These are phyloP conservation scores for Plagodis dolabraria DNA, from an alignment of 2,888 invertebrate species.

Conservation along the genomic window DNA sequence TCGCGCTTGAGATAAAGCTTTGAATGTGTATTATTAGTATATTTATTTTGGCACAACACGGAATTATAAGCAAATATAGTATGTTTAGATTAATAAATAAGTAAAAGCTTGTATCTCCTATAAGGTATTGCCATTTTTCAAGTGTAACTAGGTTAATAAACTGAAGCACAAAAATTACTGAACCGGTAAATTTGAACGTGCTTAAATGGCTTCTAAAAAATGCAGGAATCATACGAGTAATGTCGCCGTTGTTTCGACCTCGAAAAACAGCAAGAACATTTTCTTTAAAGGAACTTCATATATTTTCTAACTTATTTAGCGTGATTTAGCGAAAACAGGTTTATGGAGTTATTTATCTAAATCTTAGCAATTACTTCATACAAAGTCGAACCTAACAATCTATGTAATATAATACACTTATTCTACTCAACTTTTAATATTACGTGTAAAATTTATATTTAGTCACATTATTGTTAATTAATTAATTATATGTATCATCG, in stretches of 20 bases:
- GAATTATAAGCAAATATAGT: constrained; percentile 61
- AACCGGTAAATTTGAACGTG: constrained; percentile 51
- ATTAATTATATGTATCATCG: constrained; percentile 82
- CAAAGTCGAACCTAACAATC: constrained; percentile 78
- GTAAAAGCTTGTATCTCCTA: constrained; percentile 27
- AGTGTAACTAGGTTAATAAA: constrained; percentile 42
- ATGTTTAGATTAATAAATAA: constrained; percentile 6
- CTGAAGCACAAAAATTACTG: constrained; percentile 44
- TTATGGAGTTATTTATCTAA: constrained; percentile 55
- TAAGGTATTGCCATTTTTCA: constrained; percentile 37
- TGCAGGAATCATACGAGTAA: constrained; percentile 44
- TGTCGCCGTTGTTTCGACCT: constrained; percentile 41
- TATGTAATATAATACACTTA: constrained; percentile 80
- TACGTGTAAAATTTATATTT: constrained; percentile 83
- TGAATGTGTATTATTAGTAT: constrained; percentile 30
- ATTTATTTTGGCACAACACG: constrained; percentile 80
- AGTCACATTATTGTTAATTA: constrained; percentile 82
- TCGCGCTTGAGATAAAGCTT: constrained; percentile 40
- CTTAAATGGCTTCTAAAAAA: constrained; percentile 42
- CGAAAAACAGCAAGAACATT: constrained; percentile 39
- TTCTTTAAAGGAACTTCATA: constrained; percentile 50
- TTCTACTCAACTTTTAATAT: constrained; percentile 78
- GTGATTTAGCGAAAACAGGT: constrained; percentile 53
- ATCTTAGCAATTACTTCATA: constrained; percentile 77
- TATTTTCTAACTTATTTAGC: constrained; percentile 47